Evolutionary conservation across 1,140 invertebrate species (phyloP).

Genomic region (Pseudachorutes palmiensis): DNA sequence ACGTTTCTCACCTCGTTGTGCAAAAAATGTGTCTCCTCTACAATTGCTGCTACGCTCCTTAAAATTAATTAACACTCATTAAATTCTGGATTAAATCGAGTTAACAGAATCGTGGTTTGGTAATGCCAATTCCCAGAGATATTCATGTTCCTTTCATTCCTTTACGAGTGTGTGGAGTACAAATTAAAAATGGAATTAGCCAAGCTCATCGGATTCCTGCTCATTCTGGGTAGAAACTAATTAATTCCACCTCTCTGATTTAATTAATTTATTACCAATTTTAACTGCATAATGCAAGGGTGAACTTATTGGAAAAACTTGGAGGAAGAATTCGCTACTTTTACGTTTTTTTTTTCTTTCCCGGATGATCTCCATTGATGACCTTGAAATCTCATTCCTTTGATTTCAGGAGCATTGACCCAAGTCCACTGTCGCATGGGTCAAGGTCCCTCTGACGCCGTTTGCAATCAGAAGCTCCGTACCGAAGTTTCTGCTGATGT

Average conservation of each 20-base stretch:
- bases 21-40: background rate
- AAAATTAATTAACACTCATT: background rate
- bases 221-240: background rate
- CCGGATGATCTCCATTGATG: too few relatives aligned
- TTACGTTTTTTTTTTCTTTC: too few relatives aligned
- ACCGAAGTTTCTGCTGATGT: background rate
- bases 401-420: background rate
- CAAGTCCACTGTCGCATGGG: background rate
- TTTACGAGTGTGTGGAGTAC: background rate
- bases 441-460: background rate
- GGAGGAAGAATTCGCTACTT: too few relatives aligned
- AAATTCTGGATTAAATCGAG: background rate
- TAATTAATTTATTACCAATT: too few relatives aligned
- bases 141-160: background rate
- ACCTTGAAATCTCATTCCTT: background rate
- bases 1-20: background rate
- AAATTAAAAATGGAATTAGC: background rate
- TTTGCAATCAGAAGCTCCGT: background rate
- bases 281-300: too few relatives aligned
- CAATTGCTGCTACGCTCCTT: constrained; percentile 1
- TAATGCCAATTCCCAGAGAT: background rate
- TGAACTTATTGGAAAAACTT: too few relatives aligned
- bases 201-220: background rate
- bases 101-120: background rate
- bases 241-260: too few relatives aligned